Evolutionary conservation across 2,888 invertebrate genomes (phyloP).

Genomic region (Himalopsyche anomala): DNA sequence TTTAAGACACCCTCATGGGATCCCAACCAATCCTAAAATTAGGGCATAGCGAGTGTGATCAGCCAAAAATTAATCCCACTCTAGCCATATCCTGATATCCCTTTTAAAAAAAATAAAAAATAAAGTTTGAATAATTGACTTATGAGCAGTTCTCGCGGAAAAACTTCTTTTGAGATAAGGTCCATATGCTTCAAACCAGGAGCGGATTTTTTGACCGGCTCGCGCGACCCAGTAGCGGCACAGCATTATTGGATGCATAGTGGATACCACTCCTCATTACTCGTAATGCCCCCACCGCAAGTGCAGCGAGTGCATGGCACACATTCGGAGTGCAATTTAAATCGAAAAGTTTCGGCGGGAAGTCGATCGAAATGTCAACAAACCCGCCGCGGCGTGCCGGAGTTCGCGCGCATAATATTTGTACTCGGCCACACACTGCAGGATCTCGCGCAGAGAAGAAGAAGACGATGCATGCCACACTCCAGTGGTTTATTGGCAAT

Average conservation of each 20-base stretch:
- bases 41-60: no score
- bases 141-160: no score
- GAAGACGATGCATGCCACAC: no score
- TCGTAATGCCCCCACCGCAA: slow-evolving; percentile 8
- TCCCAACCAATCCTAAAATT: no score
- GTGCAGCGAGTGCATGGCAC: slow-evolving; percentile 37
- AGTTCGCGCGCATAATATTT: neutral
- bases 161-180: no score
- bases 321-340: slow-evolving; percentile 48
- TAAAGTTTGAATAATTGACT: no score
- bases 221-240: neutral
- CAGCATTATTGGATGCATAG: neutral
- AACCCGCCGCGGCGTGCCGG: slow-evolving; percentile 9
- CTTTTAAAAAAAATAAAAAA: no score
- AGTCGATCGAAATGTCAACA: slow-evolving; percentile 53
- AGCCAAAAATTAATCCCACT: no score
- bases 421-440: neutral
- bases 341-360: slow-evolving; percentile 52
- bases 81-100: no score
- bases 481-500: no score
- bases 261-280: neutral
- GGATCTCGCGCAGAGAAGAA: neutral
- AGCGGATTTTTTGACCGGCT: neutral
- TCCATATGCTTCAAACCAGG: no score
- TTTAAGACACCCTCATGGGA: no score